Conservation (phyloP, 1,140 invertebrate genomes). For the Habropoda laboriosa region DNA sequence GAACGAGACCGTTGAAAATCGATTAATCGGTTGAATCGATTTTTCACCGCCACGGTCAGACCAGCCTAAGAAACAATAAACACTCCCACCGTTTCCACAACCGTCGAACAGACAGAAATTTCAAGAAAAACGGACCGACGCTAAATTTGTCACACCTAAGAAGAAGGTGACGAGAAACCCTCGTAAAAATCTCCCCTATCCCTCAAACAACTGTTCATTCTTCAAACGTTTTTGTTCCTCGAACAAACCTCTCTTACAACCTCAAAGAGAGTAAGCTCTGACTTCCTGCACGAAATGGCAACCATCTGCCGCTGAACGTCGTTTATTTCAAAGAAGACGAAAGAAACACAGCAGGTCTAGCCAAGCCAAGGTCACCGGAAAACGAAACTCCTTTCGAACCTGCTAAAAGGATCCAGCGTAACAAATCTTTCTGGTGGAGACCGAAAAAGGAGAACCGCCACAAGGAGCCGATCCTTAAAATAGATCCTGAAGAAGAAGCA, state of each 20-base stretch:
- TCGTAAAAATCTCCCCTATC: not conserved
- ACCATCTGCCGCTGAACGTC: not conserved
- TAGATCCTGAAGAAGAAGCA: too few relatives aligned
- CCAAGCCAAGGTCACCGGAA: conserved; percentile 19
- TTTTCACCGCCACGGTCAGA: conserved; percentile 22
- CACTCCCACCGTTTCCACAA: not conserved
- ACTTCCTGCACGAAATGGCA: not conserved
- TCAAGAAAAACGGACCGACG: too few relatives aligned
- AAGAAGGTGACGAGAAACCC: not conserved
- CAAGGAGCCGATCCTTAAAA: not conserved
- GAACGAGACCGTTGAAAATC: conserved; percentile 61
- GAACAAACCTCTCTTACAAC: not conserved
- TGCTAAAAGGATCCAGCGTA: not conserved
- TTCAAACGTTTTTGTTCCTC: not conserved
- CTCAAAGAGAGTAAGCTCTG: too few relatives aligned
- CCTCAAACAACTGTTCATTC: not conserved
- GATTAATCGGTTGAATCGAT: conserved; percentile 62
- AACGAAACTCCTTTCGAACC: not conserved
- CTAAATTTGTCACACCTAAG: too few relatives aligned
- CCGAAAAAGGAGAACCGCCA: not conserved
- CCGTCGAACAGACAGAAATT: not conserved
- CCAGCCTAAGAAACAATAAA: not conserved
- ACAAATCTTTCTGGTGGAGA: not conserved
- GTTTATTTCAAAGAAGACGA: conserved; percentile 13
- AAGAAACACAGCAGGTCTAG: not conserved